phyloP scores from a whole-genome alignment of 2,888 invertebrate species.

The Chloroclysta siterata region DNA sequence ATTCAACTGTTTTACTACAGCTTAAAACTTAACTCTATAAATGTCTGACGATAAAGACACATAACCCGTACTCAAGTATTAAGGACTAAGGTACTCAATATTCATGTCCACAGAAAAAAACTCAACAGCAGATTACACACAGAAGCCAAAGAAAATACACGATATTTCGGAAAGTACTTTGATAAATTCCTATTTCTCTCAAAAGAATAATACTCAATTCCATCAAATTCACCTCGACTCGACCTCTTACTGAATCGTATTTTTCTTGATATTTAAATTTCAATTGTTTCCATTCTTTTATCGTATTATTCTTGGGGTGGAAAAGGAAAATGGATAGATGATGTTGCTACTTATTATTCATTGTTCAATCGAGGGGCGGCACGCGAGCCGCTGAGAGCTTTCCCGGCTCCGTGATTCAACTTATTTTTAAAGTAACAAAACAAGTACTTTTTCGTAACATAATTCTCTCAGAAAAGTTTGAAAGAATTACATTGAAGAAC shows the following conservation, averaged over 20 bases:
- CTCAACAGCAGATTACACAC: background rate
- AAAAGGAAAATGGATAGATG: slow-evolving; percentile 78
- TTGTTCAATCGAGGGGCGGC: slow-evolving; percentile 63
- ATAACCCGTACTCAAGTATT: no score
- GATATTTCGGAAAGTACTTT: background rate
- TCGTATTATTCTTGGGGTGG: slow-evolving; percentile 71
- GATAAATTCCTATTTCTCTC: slow-evolving; percentile 11
- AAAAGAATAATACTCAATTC: slow-evolving; percentile 33
- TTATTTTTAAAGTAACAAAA: slow-evolving; percentile 80
- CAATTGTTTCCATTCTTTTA: slow-evolving; percentile 76
- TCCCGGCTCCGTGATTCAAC: slow-evolving; percentile 72
- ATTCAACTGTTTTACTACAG: no score
- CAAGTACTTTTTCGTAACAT: slow-evolving; percentile 56
- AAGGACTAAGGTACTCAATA: no score
- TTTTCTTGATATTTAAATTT: slow-evolving; percentile 78
- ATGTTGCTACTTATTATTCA: slow-evolving; percentile 81
- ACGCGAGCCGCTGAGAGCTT: slow-evolving; percentile 59
- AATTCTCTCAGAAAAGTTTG: slow-evolving; percentile 27
- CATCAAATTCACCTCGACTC: slow-evolving; percentile 48
- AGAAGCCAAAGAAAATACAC: background rate
- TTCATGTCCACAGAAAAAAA: background rate
- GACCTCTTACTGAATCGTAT: slow-evolving; percentile 54
- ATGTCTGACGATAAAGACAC: no score
- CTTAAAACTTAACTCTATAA: no score
- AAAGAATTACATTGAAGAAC: slow-evolving; percentile 30